These are phyloP conservation scores for Rhopilema esculentum DNA, from an alignment of 30 jellyfish, hydroid and myxozoan species.

Conservation along the genomic window DNA sequence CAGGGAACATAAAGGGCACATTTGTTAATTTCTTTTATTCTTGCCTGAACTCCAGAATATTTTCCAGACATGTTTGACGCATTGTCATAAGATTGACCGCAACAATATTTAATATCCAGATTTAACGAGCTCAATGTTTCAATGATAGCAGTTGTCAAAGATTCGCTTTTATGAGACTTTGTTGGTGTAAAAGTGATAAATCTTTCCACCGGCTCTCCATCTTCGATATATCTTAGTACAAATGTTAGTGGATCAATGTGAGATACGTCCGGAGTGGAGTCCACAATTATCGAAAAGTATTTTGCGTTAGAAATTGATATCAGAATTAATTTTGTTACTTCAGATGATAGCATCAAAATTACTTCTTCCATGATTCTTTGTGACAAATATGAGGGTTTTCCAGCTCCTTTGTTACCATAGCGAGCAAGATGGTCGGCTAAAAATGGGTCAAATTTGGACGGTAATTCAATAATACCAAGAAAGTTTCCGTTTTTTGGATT, in stretches of 20 bases:
- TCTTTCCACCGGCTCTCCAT: conserved; percentile 62
- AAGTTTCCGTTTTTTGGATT: conserved; percentile 57
- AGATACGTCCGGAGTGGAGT: conserved; percentile 78
- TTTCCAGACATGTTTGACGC: conserved; percentile 81
- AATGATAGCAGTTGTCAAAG: conserved; percentile 39
- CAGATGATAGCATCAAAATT: conserved; percentile 25
- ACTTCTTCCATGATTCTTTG: conserved; percentile 44
- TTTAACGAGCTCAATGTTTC: conserved; percentile 35
- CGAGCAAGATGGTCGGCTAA: conserved; percentile 41
- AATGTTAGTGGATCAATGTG: conserved; percentile 58
- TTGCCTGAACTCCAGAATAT: conserved; percentile 74
- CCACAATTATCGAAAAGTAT: conserved; percentile 57
- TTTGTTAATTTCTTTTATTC: conserved; percentile 51
- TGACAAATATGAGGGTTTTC: conserved; percentile 56
- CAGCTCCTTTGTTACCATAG: conserved; percentile 45
- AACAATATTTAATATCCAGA: conserved; percentile 45
- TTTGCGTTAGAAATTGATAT: conserved; percentile 30
- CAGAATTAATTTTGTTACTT: conserved; percentile 11
- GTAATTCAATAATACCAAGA: conserved; percentile 58
- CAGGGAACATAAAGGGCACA: conserved; percentile 68
- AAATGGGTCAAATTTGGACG: conserved; percentile 56
- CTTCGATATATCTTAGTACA: conserved; percentile 39
- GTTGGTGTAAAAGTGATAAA: conserved; percentile 41
- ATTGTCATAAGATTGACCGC: conserved; percentile 82
- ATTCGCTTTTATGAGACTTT: conserved; percentile 57